These are phyloP conservation scores for Caenorhabditis imperialis DNA, from an alignment of 2,888 invertebrate species.

Conservation along the genomic window DNA sequence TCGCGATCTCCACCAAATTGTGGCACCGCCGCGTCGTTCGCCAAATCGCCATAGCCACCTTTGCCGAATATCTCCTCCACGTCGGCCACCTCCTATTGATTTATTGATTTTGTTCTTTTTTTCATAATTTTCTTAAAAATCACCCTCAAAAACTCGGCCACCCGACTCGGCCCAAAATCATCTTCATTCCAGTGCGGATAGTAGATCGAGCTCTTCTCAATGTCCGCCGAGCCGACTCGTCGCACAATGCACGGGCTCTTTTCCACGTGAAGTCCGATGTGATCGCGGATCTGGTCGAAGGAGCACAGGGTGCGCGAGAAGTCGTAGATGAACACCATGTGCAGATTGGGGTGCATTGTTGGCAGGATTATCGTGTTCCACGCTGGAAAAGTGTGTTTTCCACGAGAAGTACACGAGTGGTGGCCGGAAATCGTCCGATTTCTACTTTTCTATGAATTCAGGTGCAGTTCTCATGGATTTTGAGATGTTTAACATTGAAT, in stretches of 20 bases:
- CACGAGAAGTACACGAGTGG: too few species aligned
- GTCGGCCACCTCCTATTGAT: constrained; percentile 3
- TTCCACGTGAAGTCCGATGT: background rate
- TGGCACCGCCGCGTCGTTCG: background rate
- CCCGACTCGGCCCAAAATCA: constrained; percentile 26
- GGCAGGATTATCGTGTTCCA: constrained; percentile 30
- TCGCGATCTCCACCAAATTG: background rate
- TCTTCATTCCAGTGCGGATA: constrained; percentile 19
- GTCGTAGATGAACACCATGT: constrained; percentile 27
- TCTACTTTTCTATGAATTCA: background rate
- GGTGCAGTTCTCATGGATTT: too few species aligned
- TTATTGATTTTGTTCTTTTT: too few species aligned
- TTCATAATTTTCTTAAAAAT: background rate
- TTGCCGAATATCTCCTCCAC: constrained; percentile 22
- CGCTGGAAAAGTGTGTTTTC: too few species aligned
- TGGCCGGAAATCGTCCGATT: background rate
- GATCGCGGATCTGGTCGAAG: constrained; percentile 11
- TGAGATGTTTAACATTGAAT: too few species aligned
- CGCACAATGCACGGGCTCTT: constrained; percentile 22
- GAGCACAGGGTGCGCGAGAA: constrained; percentile 18
- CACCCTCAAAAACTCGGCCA: constrained; percentile 7
- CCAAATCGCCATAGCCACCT: constrained; percentile 32
- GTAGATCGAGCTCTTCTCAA: constrained; percentile 14
- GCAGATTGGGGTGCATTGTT: background rate
- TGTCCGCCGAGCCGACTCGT: background rate